Evolutionary conservation across 2,113 vertebrate genomes (phyloP), one percentile per base, ranked within the genome.

Genomic region (Oreocharis arfaki): DNA sequence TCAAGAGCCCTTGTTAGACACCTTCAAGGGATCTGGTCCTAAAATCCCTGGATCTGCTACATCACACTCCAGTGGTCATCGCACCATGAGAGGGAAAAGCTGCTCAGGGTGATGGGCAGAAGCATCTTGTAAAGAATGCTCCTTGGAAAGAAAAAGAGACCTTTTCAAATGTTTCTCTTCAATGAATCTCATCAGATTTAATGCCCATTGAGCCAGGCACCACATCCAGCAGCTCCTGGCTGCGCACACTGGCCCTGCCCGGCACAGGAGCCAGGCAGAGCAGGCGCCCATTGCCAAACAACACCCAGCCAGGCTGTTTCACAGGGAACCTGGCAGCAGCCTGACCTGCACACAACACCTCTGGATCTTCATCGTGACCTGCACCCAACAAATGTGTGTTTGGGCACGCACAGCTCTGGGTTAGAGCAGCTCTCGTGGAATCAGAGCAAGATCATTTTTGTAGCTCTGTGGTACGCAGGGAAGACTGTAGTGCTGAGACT

Each of bases 201-300:
- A 67, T 0, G 16, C 27, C 50, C 0, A 1, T 4, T 61, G n/a
- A 52, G 39, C 14, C n/a, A 27, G 49, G 87, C 4, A 1, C 35
- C 60, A n/a, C 52, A 23, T 81, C 37, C 73, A 78, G 77, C 64
- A 46, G 60, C 59, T 69, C 50, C 55, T 12, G 35, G 42, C 57
- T 20, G 13, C 1, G 7, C 3, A 2, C 0, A 0, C 28, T 1
- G 7, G 17, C 35, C 35, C 61, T 80, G 44, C 35, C 57, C 0
- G 0, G 42, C 13, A 3, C 35, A 73, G 59, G 28, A 73, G 32
- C 37, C 37, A 22, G 1, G 3, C 42, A 24, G 22, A 4, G 16
- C 8, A 0, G 55, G 10, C 13, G 30, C 52, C 74, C 61, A 42
- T 8, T 1, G 0, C 55, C 35, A 28, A 39, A 20, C 24, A 41